Percentiles rank a stretch among this genome's conserved stretches.
phyloP scores from a whole-genome alignment of 2,888 invertebrate genomes.

The Diogma glabrata region DNA sequence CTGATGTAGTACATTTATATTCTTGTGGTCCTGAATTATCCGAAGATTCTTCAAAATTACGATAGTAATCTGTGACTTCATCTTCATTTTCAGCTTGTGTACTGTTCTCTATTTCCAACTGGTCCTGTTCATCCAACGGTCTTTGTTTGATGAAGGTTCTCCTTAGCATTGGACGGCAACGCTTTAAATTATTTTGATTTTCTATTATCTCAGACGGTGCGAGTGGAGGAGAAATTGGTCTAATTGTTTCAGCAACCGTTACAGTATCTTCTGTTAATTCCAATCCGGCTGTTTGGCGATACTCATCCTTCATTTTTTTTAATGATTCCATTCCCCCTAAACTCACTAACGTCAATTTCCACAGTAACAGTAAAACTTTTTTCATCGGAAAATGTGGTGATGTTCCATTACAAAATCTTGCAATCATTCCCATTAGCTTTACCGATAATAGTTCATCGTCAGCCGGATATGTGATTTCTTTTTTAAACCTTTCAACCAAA shows the following conservation, averaged over 20 bases:
- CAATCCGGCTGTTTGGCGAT: slow-evolving; percentile 57
- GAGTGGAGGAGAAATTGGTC: slow-evolving; percentile 89
- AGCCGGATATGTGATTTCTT: slow-evolving; percentile 42
- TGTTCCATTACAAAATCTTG: slow-evolving; percentile 88
- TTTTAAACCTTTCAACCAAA: slow-evolving; percentile 43
- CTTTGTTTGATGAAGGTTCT: slow-evolving; percentile 75
- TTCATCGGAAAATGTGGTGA: slow-evolving; percentile 98
- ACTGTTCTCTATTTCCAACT: slow-evolving; percentile 61
- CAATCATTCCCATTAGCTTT: slow-evolving; percentile 90
- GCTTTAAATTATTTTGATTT: slow-evolving; percentile 68
- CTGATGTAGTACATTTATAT: slow-evolving; percentile 8
- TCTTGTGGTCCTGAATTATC: too few relatives aligned
- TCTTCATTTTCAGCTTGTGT: slow-evolving; percentile 50
- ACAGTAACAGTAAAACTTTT: slow-evolving; percentile 85
- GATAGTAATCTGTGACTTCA: slow-evolving; percentile 33
- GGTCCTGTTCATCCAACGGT: slow-evolving; percentile 70
- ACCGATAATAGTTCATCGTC: slow-evolving; percentile 79
- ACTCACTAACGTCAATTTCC: slow-evolving; percentile 89
- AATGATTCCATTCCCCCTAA: slow-evolving; percentile 84
- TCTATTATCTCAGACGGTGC: slow-evolving; percentile 83
- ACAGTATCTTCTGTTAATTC: slow-evolving; percentile 83
- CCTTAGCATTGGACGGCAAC: slow-evolving; percentile 56
- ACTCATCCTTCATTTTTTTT: slow-evolving; percentile 59
- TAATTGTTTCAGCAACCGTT: slow-evolving; percentile 83
- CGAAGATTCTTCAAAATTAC: slow-evolving; percentile 36